Percentiles rank a stretch among this genome's conserved stretches.
phyloP scores from a whole-genome alignment of 2,113 vertebrate genomes.

The Onychostoma macrolepis region DNA sequence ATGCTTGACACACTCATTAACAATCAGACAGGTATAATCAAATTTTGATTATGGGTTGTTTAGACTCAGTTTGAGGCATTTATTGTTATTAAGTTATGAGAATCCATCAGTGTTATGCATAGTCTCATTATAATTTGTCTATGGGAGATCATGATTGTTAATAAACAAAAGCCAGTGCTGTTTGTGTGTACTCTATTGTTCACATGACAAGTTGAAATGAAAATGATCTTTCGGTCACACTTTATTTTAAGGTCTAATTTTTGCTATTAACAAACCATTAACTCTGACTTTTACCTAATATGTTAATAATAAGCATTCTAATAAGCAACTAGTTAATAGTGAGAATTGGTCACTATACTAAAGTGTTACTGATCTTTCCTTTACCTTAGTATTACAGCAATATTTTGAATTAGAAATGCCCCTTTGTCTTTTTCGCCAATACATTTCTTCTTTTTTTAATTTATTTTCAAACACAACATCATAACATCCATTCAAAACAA shows the following conservation, averaged over 20 bases:
- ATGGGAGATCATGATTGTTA: conserved; percentile 5
- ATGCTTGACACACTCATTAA: conserved; percentile 9
- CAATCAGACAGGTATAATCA: conserved; percentile 13
- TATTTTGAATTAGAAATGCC: not conserved
- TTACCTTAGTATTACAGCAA: not conserved
- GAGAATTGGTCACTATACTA: no score
- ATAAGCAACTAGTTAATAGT: no score
- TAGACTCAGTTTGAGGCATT: conserved; percentile 23
- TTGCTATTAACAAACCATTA: no score
- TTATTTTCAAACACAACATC: no score
- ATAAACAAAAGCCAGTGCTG: not conserved
- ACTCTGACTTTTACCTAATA: no score
- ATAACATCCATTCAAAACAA: no score
- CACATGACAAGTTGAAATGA: not conserved
- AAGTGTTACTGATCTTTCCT: not conserved
- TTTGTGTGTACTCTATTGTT: not conserved
- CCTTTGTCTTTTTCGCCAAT: not conserved
- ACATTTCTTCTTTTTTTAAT: not conserved
- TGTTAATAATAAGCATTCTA: no score
- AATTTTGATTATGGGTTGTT: conserved; percentile 17
- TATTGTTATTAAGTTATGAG: not conserved
- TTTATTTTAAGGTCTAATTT: no score
- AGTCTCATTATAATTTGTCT: not conserved
- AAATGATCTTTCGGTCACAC: not conserved
- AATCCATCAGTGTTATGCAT: conserved; percentile 11